phyloP scores from a whole-genome alignment of 2,888 invertebrate species.

The Callyntrura sp. region DNA sequence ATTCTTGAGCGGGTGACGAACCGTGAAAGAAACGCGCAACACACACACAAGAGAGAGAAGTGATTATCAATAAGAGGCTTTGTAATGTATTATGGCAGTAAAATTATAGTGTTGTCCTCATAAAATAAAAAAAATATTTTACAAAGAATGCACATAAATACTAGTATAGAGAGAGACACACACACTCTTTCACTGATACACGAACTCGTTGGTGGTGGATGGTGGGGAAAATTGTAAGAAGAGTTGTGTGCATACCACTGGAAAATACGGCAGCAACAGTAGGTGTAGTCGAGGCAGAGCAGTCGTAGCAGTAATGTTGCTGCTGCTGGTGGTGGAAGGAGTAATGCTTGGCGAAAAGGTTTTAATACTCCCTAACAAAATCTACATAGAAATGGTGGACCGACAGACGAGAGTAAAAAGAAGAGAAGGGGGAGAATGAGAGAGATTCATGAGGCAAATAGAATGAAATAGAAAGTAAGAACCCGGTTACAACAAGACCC shows the following conservation, averaged over 20 bases:
- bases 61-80: constrained; percentile 43
- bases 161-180: not conserved
- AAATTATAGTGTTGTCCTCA: constrained; percentile 44
- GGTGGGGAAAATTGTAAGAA: constrained; percentile 17
- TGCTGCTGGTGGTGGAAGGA: no score
- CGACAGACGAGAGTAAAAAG: not conserved
- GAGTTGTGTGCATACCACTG: constrained; percentile 54
- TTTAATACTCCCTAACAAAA: constrained; percentile 48
- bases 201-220: not conserved
- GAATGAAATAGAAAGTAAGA: constrained; percentile 34
- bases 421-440: not conserved
- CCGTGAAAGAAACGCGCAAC: constrained; percentile 17
- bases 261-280: constrained; percentile 39
- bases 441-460: constrained; percentile 53
- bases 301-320: not conserved
- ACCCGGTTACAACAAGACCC: not conserved
- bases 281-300: not conserved
- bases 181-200: constrained; percentile 17
- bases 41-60: not conserved
- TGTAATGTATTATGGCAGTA: constrained; percentile 23
- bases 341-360: not conserved
- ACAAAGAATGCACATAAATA: constrained; percentile 46
- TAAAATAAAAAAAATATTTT: constrained; percentile 37
- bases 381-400: constrained; percentile 47
- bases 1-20: constrained; percentile 52